phyloP scores from a whole-genome alignment of 2,797 vertebrate genomes.

The Synanceia verrucosa region DNA sequence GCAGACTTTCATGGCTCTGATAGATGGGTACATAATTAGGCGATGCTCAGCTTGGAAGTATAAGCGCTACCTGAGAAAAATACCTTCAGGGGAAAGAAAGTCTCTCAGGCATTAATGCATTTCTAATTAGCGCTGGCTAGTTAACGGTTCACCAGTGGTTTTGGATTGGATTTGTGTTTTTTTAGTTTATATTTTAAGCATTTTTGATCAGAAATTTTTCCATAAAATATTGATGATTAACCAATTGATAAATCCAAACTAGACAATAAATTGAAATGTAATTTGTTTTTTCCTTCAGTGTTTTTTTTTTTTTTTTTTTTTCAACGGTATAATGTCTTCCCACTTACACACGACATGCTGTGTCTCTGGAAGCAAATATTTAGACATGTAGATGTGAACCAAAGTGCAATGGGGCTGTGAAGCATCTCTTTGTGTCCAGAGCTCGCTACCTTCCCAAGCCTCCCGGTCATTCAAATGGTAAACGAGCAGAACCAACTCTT shows the following conservation, averaged over 20 bases:
- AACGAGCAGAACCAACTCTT: slow-evolving; percentile 74
- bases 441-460: slow-evolving; percentile 80
- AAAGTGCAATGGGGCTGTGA: slow-evolving; percentile 63
- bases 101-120: neutral
- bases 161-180: neutral
- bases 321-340: slow-evolving; percentile 36
- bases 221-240: neutral
- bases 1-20: neutral
- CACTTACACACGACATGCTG: slow-evolving; percentile 55
- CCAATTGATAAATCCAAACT: neutral
- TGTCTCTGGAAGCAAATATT: slow-evolving; percentile 77
- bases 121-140: neutral
- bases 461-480: slow-evolving; percentile 81
- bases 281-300: too few species aligned
- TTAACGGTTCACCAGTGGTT: neutral
- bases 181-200: neutral
- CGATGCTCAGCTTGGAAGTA: neutral
- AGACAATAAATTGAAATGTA: neutral
- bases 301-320: slow-evolving; percentile 11
- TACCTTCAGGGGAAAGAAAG: neutral
- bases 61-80: neutral
- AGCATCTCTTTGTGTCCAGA: slow-evolving; percentile 75
- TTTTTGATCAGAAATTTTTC: neutral
- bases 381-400: slow-evolving; percentile 79
- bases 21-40: neutral